Percentiles rank a stretch among this genome's conserved stretches.
Evolutionary conservation across 1,140 invertebrate genomes (phyloP).

Genomic region (Listronotus oregonensis): DNA sequence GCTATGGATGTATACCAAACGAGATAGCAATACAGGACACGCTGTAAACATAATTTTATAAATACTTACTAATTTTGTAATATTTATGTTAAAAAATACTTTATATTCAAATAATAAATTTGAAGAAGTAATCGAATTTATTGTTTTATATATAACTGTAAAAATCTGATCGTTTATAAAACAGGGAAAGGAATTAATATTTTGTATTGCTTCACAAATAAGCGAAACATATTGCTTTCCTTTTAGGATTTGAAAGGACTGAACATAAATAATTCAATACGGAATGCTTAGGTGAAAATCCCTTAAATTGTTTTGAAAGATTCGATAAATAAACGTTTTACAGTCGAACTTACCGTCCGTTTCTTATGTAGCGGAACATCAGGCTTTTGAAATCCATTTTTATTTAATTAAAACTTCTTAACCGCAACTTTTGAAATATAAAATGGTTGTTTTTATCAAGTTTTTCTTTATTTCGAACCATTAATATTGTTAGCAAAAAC

Average conservation of each 20-base stretch:
- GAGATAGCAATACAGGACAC: too few species aligned
- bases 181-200: not conserved
- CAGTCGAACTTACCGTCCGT: not conserved
- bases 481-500: too few species aligned
- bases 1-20: too few species aligned
- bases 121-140: not conserved
- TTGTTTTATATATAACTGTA: not conserved
- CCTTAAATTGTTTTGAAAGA: conserved; percentile 17
- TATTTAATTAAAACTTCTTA: too few species aligned
- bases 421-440: too few species aligned
- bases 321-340: conserved; percentile 6
- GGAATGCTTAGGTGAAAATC: conserved; percentile 16
- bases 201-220: not conserved
- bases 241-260: conserved; percentile 9
- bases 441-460: too few species aligned
- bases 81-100: too few species aligned
- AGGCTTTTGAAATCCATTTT: too few species aligned
- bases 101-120: too few species aligned
- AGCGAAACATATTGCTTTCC: conserved; percentile 7
- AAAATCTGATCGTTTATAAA: not conserved
- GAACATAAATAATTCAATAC: conserved; percentile 20
- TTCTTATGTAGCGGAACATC: not conserved
- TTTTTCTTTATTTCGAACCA: too few species aligned
- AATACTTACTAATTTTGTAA: too few species aligned
- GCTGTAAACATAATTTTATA: too few species aligned